Evolutionary conservation across 1,140 invertebrate genomes (phyloP), one percentile per base, ranked within the genome.

Genomic region (Drosophila sproati): DNA sequence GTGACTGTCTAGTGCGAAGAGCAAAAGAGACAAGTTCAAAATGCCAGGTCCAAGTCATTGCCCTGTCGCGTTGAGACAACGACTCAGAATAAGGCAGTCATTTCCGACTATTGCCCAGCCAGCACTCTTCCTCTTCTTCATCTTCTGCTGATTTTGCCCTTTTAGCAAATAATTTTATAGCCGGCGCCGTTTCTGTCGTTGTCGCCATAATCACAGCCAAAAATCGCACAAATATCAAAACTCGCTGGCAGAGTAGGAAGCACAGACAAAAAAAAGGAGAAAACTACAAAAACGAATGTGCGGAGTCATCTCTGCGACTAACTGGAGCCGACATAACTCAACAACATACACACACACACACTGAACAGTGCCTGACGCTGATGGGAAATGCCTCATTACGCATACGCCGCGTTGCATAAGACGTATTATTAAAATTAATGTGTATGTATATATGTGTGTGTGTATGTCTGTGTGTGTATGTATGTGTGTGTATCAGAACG

Each of bases 261-360:
- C 50, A 34, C 20, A 62, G 39, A 52, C 37, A 51, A 70, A 70
- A 69, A 66, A 3, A 3, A 41, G 3, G n/a, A 41, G n/a, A 41
- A 41, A 74, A 73, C 39, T 10, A 10, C 8, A 43, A 43, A 6
- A 70, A 69, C 70, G 66, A 74, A 77, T 67, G 59, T 77, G 83
- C 83, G 77, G 82, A 79, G 83, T 87, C 70, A 82, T 77, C 67
- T 82, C 56, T 55, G 85, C 85, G 85, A 80, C 85, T 88, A 88
- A 88, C 85, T 88, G 85, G 85, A 85, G 85, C 85, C 85, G 56
- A 56, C 72, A 89, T 85, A 89, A 88, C 73, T 86, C 82, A 79
- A 20, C 48, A 45, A 37, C 55, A 39, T 50, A 67, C 32, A 51
- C 31, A 59, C 48, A 39, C 48, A 57, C 64, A 61, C 63, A 67